Base-by-base conservation (phyloP, 2,113 vertebrate species). In the Megaceryle torquata region DNA sequence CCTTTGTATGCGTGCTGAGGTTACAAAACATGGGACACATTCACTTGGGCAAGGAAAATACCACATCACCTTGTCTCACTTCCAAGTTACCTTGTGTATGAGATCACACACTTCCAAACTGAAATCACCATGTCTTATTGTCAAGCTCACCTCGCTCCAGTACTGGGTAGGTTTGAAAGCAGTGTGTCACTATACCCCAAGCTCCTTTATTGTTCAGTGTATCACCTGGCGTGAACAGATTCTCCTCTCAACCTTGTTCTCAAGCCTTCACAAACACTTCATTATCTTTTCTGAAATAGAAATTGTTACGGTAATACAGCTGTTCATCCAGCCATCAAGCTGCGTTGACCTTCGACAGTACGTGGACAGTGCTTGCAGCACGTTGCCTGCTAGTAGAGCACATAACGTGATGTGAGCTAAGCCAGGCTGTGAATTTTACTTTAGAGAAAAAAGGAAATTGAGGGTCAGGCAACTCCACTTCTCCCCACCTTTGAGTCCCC, bases 1-100 rank as follows among this genome's bases (percentile, higher is more conserved):
- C 57, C 71, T 77, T 26, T 67, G 54, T 37, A 3, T 0, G 1
- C 2, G 1, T 44, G 79, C 67, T 5, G 11, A 69, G 31, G 48
- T 74, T 72, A 78, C 79, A 86, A 69, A 91, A 74, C 50, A 11
- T 0, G 0, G 19, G 21, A 35, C 0, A 0, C 2, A 17, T 33
- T 78, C 69, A 22, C 53, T 64, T 50, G 37, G 63, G 84, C 61
- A 91, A 25, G 28, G 46, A 43, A 39, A 46, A 3, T 26, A 39
- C 6, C 24, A 9, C 64, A 85, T 43, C 71, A 39, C 39, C 75
- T 70, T 5, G 6, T 60, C 65, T 68, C 68, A 7, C 43, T 46
- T 44, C 48, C 86, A 85, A 67, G 20, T 20, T 29, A 35, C 68
- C n/a, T n/a, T 17, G 60, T 4, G 14, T n/a, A 17, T 5, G 28